Base-by-base conservation (phyloP, 2,113 vertebrate species). In the Lycocorax pyrrhopterus region DNA sequence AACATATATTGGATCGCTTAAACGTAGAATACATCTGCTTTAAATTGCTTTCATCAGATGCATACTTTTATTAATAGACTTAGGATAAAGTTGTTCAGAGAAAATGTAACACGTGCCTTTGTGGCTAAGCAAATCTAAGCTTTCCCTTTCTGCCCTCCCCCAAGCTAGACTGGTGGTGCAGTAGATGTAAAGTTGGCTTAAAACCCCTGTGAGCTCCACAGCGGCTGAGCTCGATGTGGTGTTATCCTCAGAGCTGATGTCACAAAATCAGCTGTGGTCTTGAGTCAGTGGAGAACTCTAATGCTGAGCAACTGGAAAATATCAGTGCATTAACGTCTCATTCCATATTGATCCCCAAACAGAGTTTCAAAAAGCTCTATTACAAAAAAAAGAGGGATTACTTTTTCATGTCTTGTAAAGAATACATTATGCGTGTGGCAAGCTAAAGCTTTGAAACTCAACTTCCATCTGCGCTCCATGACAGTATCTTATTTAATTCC, bases 371-470 rank as follows among this genome's bases (percentile, higher is more conserved):
- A 93, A 84, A 52, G 68, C 5, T 90, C 39, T 67, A 49, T 82
- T 93, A 60, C 33, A 25, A 78, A 82, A 78, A 72, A 80, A 76
- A 26, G 20, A 49, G 26, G 71, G 87, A 89, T 96, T 95, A 89
- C 53, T 82, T 93, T 90, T 89, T 94, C 73, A n/a, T 76, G 46
- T 94, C 51, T 91, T 81, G 72, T 71, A 69, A 94, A 94, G 87
- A 83, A 86, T 60, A 58, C 35, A 37, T 96, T 94, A 86, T 84
- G 80, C 0, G 2, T 88, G 82, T 79, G 84, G 72, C 91, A 91
- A 86, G 76, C 79, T 94, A 67, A 81, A 90, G 81, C 93, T 92
- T 94, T 96, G 81, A 74, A 97, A 92, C 44, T 35, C 85, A 59
- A 72, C 90, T 95, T 90, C 82, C 89, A 74, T 94, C 87, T 95